Evolutionary conservation across 2,888 invertebrate species (phyloP), one percentile per base, ranked within the genome.

Genomic region (Antheraea assamensis): DNA sequence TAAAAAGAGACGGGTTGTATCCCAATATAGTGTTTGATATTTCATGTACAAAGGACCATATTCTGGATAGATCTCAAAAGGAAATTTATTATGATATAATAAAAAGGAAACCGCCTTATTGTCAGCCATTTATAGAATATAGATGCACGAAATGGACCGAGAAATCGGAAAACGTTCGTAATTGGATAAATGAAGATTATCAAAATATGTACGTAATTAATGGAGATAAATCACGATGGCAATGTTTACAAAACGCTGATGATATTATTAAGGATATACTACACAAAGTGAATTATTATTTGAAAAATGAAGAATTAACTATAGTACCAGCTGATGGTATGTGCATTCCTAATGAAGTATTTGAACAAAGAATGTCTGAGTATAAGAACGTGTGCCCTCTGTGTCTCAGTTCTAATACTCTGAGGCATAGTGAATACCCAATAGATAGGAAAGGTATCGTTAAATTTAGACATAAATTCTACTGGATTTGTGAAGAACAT

Each of bases 401-500:
- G 58, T 97, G 97, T 82, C 85, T 96, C n/a, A 86, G 87, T 47
- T 83, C 83, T 55, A 87, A 90, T 78, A 78, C 85, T 74, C 79
- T 90, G 15, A 88, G 80, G 55, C 88, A 88, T 74, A 95, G 94
- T 73, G 91, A 90, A 0, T 89, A 87, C 70, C 95, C 95, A 13
- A 92, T 95, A 0, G 92, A 95, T 80, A 93, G 95, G 78, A 91
- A 91, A 68, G 96, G 96, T 10, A 81, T 96, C 71, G 89, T 96
- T 1, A 95, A 96, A 76, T 96, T 91, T 81, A 86, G 89, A 76
- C 86, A 93, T 49, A 82, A 87, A 71, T 96, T 94, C 84, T 96
- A 96, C 81, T 97, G 96, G 96, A 81, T 96, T 70, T 97, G 97
- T 79, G 72, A 84, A 0, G 85, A 92, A 31, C 96, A 97, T 79